Evolutionary conservation across 1,140 invertebrate species (phyloP), one percentile per base, ranked within the genome.

Genomic region (Lasaia peninsularis): DNA sequence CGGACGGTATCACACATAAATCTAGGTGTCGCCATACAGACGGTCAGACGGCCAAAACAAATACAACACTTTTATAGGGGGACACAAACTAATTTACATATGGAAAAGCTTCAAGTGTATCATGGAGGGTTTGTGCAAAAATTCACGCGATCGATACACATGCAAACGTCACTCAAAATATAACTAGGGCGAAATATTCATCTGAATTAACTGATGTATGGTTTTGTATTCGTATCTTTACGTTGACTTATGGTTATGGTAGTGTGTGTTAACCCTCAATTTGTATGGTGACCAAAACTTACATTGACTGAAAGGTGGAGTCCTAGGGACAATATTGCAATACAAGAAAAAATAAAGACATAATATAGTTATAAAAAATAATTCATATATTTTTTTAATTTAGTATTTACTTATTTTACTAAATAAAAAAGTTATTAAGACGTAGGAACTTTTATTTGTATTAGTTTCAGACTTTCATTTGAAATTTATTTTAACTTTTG

Each of bases 21-120:
- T 80, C 69, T 78, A 74, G 65, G 73, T 58, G 60, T 69, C 35
- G 34, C 35, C 35, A 74, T 73, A 66, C 68, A 73, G 66, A 67
- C 73, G 67, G 70, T 69, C 73, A 73, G 73, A 79, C 78, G 60
- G 70, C 65, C 75, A 83, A 85, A 85, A 80, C 80, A 84, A 85
- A 82, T 76, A 78, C 64, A 62, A 66, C 70, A 76, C 65, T 77
- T 79, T 71, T 74, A 78, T 77, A 71, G 63, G 63, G 69, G 78
- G 80, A 78, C 67, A 75, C 67, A 71, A 67, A 78, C 71, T 77
- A 66, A 86, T 86, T 86, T 86, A 77, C 82, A 83, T 86, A 86
- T 77, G 78, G 75, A 75, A 79, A 75, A 78, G 60, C 61, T 69
- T 76, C 79, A 78, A 65, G 75, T 80, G 75, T 78, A 74, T 69